phyloP scores from a whole-genome alignment of 2,797 vertebrate genomes.

The Danio tinwini region DNA sequence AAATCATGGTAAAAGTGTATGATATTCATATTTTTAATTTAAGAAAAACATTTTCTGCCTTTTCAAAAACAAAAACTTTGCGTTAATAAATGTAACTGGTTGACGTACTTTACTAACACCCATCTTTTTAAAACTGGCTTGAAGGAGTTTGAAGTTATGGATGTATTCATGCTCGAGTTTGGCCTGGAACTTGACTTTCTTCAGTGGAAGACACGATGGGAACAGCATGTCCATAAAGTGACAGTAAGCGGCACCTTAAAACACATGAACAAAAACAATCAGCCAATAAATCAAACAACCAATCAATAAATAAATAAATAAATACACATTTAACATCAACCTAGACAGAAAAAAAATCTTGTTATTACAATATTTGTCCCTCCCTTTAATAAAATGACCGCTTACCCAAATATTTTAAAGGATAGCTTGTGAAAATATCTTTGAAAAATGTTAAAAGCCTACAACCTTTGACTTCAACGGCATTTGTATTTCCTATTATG shows the following conservation, averaged over 20 bases:
- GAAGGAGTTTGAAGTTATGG: constrained; percentile 88
- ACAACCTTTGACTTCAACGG: too few species aligned
- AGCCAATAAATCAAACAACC: not conserved
- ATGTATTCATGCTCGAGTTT: constrained; percentile 89
- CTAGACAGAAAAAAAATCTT: not conserved
- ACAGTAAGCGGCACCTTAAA: constrained; percentile 84
- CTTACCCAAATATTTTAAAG: too few species aligned
- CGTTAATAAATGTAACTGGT: not conserved
- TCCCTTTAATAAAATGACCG: not conserved
- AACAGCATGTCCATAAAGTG: constrained; percentile 92
- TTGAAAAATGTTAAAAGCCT: too few species aligned
- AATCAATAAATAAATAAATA: not conserved
- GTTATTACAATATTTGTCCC: not conserved
- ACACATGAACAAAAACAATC: constrained; percentile 18
- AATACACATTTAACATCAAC: not conserved
- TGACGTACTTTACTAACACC: constrained; percentile 86
- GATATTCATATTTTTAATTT: too few species aligned
- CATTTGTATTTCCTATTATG: too few species aligned
- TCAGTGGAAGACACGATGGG: constrained; percentile 83
- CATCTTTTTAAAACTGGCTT: constrained; percentile 87
- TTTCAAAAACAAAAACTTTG: not conserved
- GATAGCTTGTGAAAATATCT: too few species aligned
- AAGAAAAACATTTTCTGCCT: too few species aligned
- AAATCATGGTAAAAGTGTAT: too few species aligned
- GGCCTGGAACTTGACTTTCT: constrained; percentile 90